Base-by-base conservation (phyloP, 2,113 vertebrate species). In the Dipodomys ordii region DNA sequence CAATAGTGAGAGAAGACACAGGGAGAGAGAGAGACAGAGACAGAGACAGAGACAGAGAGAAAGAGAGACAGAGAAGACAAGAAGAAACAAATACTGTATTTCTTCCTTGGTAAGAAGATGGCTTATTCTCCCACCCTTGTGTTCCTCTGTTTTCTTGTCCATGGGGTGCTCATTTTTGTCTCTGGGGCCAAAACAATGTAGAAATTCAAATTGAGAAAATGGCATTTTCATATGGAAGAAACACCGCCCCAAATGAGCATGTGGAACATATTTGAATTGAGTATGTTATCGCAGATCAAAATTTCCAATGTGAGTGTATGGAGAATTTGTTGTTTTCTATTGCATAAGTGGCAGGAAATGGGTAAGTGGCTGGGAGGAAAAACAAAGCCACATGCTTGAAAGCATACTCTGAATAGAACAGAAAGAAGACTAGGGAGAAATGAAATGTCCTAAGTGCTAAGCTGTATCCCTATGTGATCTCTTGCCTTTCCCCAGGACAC, bases 351-450 rank as follows among this genome's bases (percentile, higher is more conserved):
- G 57, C 7, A 77, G 8, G 7, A 60, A 7, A 67, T 7, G 2
- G 76, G 1, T 46, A 69, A 15, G 0, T n/a, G 62, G 2, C 5
- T 60, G 46, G 69, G 11, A 57, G 32, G 2, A 28, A 81, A n/a
- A 71, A 9, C 1, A 16, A 49, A 19, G 39, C 39, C 39, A 27
- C 1, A 71, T 18, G 28, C 7, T 44, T 4, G 15, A 64, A 1
- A 68, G 0, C 4, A 23, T 27, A 22, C 4, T n/a, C 7, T 84
- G 15, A 19, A 20, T 28, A 20, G 1, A 71, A 7, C 1, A 10
- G 25, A 3, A 83, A 46, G 46, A 10, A 23, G 62, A 44, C 1
- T 13, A 27, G 30, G 16, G 67, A 64, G 19, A 64, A 64, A 25
- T 64, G 62, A 12, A 7, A 25, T 23, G 6, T 25, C 23, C 22